A percentile compares a stretch with the other conserved stretches of the same genome.
Evolutionary conservation across 1,140 invertebrate species (phyloP).

Genomic region (Camponotus pennsylvanicus): DNA sequence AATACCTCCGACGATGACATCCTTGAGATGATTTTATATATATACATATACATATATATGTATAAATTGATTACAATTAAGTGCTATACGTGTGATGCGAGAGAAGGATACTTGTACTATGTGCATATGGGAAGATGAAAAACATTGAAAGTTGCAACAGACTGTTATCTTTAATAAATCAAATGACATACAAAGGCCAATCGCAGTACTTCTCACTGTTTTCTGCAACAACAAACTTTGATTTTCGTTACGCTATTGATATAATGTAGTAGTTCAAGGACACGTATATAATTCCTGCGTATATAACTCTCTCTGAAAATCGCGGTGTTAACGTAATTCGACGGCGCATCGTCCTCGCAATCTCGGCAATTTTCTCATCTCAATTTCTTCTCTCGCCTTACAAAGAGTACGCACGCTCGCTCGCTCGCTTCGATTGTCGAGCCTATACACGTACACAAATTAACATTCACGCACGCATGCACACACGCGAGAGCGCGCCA

Average conservation of each 20-base stretch:
- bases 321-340: slow-evolving; percentile 19
- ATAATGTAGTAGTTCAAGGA: slow-evolving; percentile 55
- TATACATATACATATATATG: too few relatives aligned
- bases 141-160: slow-evolving; percentile 47
- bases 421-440: slow-evolving; percentile 63
- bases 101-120: background rate
- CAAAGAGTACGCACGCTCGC: slow-evolving; percentile 56
- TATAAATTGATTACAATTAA: background rate
- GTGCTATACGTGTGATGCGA: background rate
- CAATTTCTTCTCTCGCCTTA: slow-evolving; percentile 26
- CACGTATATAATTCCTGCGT: slow-evolving; percentile 35
- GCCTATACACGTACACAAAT: slow-evolving; percentile 71
- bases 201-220: slow-evolving; percentile 55
- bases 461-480: slow-evolving; percentile 72
- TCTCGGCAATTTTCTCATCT: slow-evolving; percentile 37
- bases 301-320: slow-evolving; percentile 23
- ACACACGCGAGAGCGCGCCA: slow-evolving; percentile 71
- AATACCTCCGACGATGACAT: background rate
- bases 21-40: too few relatives aligned
- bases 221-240: slow-evolving; percentile 60
- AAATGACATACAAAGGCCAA: slow-evolving; percentile 63
- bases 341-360: slow-evolving; percentile 67
- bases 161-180: slow-evolving; percentile 63
- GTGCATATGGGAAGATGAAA: slow-evolving; percentile 31
- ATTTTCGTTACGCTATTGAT: slow-evolving; percentile 54